Evolutionary conservation across 2,888 invertebrate genomes (phyloP), one percentile per base, ranked within the genome.

Genomic region (Sminthurinus aureus): DNA sequence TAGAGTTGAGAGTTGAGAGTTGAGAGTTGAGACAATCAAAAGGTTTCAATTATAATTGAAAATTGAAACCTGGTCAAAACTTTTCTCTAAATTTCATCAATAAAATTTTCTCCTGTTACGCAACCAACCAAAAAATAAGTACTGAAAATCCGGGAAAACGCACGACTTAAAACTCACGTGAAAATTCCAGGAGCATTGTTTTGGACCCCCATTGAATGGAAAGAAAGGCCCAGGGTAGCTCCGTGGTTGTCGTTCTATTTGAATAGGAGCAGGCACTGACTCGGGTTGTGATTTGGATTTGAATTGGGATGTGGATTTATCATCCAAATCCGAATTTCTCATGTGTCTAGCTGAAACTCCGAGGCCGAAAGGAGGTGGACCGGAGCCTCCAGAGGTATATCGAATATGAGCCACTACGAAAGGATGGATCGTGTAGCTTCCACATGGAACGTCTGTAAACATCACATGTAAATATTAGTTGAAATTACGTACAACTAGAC

Each of bases 381-480:
- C 81, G 24, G 79, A 24, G 0, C 22, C 12, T 79, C 85, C 51
- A 82, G 85, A 71, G 18, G 71, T 73, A 58, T 85, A 81, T 4
- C 87, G 85, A 2, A 87, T 78, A 26, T 86, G 80, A 3, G 88
- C 88, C 18, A 83, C 81, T 4, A 88, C 88, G 26, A 86, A 85
- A 18, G 88, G 88, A 81, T 86, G 87, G 50, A 88, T 86, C 80
- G 78, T 83, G 81, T 87, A 88, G 13, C 82, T 83, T 15, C 88
- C 88, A 84, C 88, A 88, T 69, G 88, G 88, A 67, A 88, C 86
- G 81, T 87, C 88, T 88, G 51, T 20, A 79, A 52, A 38, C 13
- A 58, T 8, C n/a, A 52, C 15, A 58, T 69, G 20, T 24, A 73
- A 73, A 22, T 73, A 15, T 22, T 8, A 73, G 20, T 73, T 22